phyloP scores from a whole-genome alignment of 2,888 invertebrate genomes.

The Rhogogaster chlorosoma region DNA sequence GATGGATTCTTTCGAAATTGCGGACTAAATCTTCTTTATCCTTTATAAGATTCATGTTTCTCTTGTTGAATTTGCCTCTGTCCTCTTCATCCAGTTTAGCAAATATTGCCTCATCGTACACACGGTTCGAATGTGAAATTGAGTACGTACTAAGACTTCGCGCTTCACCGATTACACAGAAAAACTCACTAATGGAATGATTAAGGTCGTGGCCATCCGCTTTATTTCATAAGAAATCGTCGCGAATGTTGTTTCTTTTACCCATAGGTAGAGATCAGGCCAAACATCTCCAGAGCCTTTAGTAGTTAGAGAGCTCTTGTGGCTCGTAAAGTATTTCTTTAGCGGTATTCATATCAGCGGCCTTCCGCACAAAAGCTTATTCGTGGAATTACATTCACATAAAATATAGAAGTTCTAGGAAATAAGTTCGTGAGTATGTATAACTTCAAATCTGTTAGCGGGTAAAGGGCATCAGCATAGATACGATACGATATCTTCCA shows the following conservation, averaged over 20 bases:
- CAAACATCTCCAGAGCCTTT: neutral
- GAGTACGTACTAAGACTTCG: neutral
- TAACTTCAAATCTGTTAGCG: neutral
- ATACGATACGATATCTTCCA: neutral
- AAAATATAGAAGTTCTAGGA: neutral
- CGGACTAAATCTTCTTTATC: no score
- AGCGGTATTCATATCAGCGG: neutral
- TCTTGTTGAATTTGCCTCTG: neutral
- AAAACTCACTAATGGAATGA: neutral
- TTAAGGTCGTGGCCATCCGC: neutral
- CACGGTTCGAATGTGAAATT: neutral
- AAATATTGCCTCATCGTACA: neutral
- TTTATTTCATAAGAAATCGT: neutral
- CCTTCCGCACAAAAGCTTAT: neutral
- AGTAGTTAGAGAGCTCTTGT: neutral
- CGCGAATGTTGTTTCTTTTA: neutral
- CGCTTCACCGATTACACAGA: neutral
- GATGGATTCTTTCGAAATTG: no score
- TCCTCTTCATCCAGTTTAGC: neutral
- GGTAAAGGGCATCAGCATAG: neutral
- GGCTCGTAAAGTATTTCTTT: neutral
- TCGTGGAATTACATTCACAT: neutral
- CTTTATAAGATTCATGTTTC: no score
- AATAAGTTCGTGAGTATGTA: neutral
- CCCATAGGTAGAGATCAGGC: neutral